Evolutionary conservation across 2,888 invertebrate genomes (phyloP), one percentile per base, ranked within the genome.

Genomic region (Melanostoma mellinum): DNA sequence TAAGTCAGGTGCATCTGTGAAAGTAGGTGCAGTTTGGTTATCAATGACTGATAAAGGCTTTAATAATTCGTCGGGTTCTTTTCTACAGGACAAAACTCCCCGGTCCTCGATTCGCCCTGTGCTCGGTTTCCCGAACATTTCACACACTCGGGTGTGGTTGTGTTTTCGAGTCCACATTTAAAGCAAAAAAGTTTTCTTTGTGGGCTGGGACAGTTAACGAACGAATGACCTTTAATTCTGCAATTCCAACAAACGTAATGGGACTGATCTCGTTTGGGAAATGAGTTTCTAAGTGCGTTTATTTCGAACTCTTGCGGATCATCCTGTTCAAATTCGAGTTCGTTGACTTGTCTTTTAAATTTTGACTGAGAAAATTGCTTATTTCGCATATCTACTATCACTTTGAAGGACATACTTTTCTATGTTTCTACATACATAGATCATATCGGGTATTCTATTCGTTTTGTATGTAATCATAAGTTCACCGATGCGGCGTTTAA

Each of bases 81-180:
- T 44, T n/a, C 42, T 44, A 44, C 42, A 44, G 42, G 42, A 8
- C 42, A 44, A 44, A 44, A 44, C 42, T 44, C 42, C 42, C 42
- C 1, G 8, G 42, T 44, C 2, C 9, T 44, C 42, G 42, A 8
- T 44, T 44, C 20, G 20, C 9, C 42, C 42, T 8, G 42, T 3
- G 9, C 42, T 20, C 1, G 20, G 20, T 20, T 20, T 20, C 20
- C 20, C 20, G 20, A 20, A 20, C 20, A 20, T 20, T 20, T 20
- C 0, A 20, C 20, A 20, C 20, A 20, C 20, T 20, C 20, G 20
- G 20, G 20, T 20, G 20, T 44, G 8, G 42, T 44, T 8, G 42
- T 44, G 42, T 44, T 42, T n/a, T 6, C 8, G 6, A 44, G 6
- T 4, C 42, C 42, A 44, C 42, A 44, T 44, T n/a, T 5, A 44